Evolutionary conservation across 2,888 invertebrate species (phyloP), one percentile per base, ranked within the genome.

Genomic region (Thereva nobilitata): DNA sequence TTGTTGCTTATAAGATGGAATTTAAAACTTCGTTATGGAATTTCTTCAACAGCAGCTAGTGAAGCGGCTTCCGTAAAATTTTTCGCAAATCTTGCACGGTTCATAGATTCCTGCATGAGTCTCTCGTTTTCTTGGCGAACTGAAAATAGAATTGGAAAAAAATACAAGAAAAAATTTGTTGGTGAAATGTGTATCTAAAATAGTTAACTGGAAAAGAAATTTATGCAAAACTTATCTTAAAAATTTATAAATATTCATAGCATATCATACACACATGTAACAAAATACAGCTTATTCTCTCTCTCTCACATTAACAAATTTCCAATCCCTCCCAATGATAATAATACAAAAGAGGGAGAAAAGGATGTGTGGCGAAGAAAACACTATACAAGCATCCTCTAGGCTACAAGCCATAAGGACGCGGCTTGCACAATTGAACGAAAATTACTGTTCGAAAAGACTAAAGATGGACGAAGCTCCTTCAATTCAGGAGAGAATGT

Each of bases 121-220:
- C 91, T 90, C 84, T 92, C 92, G 84, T 93, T 93, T 85, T 93
- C 91, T 83, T 90, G 90, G 75, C 92, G 90, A 80, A 93, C 93
- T 93, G 87, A 73, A 86, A 85, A 82, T 83, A 82, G 83, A 75
- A 71, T 77, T 70, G 73, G 67, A 53, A 67, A 67, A 23, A 23
- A 23, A 23, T 23, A 23, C 23, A 23, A 23, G 23, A 23, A 23
- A 23, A 23, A 23, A 23, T 23, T 2, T 23, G 23, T 23, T 23
- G 23, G 23, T 23, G 23, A 23, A 23, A 23, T 23, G 23, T 23
- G 23, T 23, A 23, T 23, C 23, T 23, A 23, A 23, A 23, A 49
- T 49, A 38, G 53, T 50, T 12, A 42, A 50, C 61, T 61, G 61
- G 50, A 50, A 61, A 50, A 41, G n/a, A n/a, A 47, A 23, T 23